Base-by-base conservation (phyloP, 2,797 vertebrate genomes). In the Sternarchorhynchus goeldii region DNA sequence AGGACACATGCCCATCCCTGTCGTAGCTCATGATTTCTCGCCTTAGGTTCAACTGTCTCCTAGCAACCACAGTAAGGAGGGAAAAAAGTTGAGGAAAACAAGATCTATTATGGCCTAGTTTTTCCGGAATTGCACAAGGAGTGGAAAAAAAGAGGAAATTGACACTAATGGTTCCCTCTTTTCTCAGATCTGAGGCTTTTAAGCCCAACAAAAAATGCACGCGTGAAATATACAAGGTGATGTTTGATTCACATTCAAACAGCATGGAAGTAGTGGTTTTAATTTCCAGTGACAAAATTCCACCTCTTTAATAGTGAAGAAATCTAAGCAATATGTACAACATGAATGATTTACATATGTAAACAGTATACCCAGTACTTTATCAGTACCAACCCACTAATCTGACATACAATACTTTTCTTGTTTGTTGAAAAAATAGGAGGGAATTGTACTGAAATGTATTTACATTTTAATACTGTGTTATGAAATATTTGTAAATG, bases 21-120 rank as follows among this genome's bases (percentile, higher is more conserved):
- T 75, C 74, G 71, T 41, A 79, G 76, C 76, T 73, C 75, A 81
- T 81, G 78, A 83, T 81, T 77, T 75, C 68, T 79, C 79, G 77
- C 79, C 76, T 83, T 81, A 81, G 79, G 85, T 84, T 86, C 75
- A 84, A 82, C 77, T 77, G 85, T 86, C 75, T 83, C 85, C 83
- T 86, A 86, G 85, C 85, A 86, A 86, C 85, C 63, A 62, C 68
- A 56, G 59, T 50, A 64, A 80, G 58, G 20, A 16, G 64, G 53
- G 34, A 65, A 80, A 75, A 82, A 83, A 76, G 75, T 79, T 79
- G 73, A 67, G 64, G 41, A 57, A 70, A 80, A 79, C 73, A 59
- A 64, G 60, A 59, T 77, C 50, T 81, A 58, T 69, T 77, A 77
- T 84, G 81, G 78, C 85, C 82, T 82, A 84, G 80, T 86, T 86